phyloP scores from a whole-genome alignment of 2,888 invertebrate genomes.

The Andrena bicolor region DNA sequence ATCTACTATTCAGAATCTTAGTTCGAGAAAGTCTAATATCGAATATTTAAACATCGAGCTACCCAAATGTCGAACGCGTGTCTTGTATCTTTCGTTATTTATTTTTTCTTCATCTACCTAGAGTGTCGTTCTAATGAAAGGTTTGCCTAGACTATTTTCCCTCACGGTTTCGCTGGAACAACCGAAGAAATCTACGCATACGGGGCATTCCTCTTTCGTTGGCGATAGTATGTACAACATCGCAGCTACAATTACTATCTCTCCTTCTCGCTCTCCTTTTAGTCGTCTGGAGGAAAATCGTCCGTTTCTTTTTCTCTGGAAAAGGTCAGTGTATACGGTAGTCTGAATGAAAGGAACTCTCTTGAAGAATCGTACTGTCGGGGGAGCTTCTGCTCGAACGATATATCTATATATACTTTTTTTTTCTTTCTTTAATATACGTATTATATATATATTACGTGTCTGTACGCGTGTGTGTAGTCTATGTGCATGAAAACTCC shows the following conservation, averaged over 20 bases:
- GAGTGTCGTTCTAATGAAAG: constrained; percentile 19
- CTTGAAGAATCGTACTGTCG: constrained; percentile 60
- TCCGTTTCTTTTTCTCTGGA: constrained; percentile 33
- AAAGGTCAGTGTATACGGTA: constrained; percentile 42
- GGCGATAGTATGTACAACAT: constrained; percentile 24
- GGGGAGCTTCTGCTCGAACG: constrained; percentile 48
- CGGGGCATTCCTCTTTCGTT: constrained; percentile 55
- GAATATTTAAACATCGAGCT: constrained; percentile 34
- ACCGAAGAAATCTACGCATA: constrained; percentile 44
- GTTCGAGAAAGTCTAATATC: constrained; percentile 55
- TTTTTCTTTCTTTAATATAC: constrained; percentile 24
- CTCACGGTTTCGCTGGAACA: constrained; percentile 27
- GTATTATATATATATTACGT: constrained; percentile 22
- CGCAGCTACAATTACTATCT: not conserved
- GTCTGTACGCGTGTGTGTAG: not conserved
- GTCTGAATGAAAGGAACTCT: constrained; percentile 68
- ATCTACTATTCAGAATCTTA: constrained; percentile 77
- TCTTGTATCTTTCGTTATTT: constrained; percentile 10
- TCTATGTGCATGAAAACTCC: constrained; percentile 37
- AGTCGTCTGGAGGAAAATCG: constrained; percentile 54
- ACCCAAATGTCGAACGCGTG: constrained; percentile 36
- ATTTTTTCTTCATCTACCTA: constrained; percentile 9
- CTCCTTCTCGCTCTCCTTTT: not conserved
- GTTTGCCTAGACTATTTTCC: constrained; percentile 48
- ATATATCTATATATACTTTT: constrained; percentile 20